Evolutionary conservation across 2,888 invertebrate genomes (phyloP).

Genomic region (Coelinius sp.): DNA sequence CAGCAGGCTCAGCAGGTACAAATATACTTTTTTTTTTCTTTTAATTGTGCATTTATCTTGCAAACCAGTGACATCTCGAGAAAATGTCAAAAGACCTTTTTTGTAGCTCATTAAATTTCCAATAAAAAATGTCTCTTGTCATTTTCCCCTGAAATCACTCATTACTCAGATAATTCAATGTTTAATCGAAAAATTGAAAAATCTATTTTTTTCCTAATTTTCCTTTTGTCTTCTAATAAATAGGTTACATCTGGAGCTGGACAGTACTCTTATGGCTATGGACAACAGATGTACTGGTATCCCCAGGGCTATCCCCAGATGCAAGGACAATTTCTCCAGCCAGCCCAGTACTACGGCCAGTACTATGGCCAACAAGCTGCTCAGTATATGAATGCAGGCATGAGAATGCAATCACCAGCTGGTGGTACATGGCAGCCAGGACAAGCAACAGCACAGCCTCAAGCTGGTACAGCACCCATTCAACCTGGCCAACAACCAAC

Average conservation of each 20-base stretch:
- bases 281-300: conserved; percentile 95
- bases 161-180: no score
- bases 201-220: no score
- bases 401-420: conserved; percentile 72
- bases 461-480: conserved; percentile 65
- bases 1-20: conserved; percentile 68
- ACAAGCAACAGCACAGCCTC: conserved; percentile 70
- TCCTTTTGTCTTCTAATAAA: conserved; percentile 28
- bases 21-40: background rate
- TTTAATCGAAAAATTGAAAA: no score
- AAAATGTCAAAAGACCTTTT: no score
- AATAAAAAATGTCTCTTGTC: no score
- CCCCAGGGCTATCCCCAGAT: conserved; percentile 84
- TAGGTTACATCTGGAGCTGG: conserved; percentile 77
- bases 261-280: conserved; percentile 90
- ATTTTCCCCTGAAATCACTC: no score
- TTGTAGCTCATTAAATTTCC: no score
- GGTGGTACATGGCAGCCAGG: conserved; percentile 70
- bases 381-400: conserved; percentile 70
- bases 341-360: conserved; percentile 76
- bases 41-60: no score
- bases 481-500: conserved; percentile 68
- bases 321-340: conserved; percentile 87
- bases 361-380: conserved; percentile 80
- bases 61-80: no score